Percentiles rank a stretch among this genome's conserved stretches.
Conservation (phyloP, 2,797 vertebrate genomes). For the Enteromius unitaeniatus region DNA sequence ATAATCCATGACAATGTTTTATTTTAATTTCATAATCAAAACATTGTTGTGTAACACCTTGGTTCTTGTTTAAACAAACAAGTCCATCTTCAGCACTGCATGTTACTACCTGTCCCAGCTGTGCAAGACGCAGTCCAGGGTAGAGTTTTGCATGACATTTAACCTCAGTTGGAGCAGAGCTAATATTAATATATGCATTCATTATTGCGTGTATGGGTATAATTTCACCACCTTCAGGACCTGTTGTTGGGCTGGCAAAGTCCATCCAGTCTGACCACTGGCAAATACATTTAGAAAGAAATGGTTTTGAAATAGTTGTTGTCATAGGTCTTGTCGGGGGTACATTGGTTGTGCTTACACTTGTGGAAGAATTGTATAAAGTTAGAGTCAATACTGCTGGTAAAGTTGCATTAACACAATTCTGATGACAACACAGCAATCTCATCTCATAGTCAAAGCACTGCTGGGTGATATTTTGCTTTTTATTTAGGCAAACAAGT, state of each 20-base stretch:
- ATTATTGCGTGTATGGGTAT: slow-evolving; percentile 32
- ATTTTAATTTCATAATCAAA: slow-evolving; percentile 53
- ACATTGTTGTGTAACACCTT: slow-evolving; percentile 31
- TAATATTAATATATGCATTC: not conserved
- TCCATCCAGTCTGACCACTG: slow-evolving; percentile 54
- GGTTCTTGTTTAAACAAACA: slow-evolving; percentile 43
- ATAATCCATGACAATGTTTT: slow-evolving; percentile 24
- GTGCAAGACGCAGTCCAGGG: slow-evolving; percentile 37
- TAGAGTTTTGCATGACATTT: slow-evolving; percentile 52
- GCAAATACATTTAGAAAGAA: slow-evolving; percentile 23
- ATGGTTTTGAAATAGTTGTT: not conserved
- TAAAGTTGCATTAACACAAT: not conserved
- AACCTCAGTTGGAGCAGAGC: slow-evolving; percentile 19
- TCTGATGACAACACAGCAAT: slow-evolving; percentile 50
- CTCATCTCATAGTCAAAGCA: slow-evolving; percentile 67
- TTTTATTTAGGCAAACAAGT: slow-evolving; percentile 58
- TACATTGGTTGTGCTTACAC: not conserved
- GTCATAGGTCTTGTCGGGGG: not conserved
- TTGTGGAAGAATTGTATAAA: slow-evolving; percentile 16
- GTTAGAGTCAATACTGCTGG: not conserved
- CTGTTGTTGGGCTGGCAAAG: slow-evolving; percentile 34
- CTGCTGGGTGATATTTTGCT: slow-evolving; percentile 50
- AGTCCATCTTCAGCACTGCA: slow-evolving; percentile 39
- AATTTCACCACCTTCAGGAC: slow-evolving; percentile 49
- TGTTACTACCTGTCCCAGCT: slow-evolving; percentile 50